Conservation (phyloP, 2,797 vertebrate genomes). For the Danio jaintianensis region DNA sequence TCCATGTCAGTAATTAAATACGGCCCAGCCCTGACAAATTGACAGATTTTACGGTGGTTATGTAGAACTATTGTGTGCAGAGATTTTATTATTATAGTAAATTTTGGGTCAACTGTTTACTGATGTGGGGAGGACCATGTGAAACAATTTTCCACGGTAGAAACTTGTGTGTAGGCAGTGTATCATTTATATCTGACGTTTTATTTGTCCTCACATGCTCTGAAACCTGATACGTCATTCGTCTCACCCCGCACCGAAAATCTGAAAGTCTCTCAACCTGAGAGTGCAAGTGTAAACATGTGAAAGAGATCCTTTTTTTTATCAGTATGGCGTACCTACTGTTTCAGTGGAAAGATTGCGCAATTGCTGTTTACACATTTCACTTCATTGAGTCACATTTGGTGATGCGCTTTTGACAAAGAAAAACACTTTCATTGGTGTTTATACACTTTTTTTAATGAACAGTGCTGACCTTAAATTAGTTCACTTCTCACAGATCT, state of each 20-base stretch:
- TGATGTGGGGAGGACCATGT: neutral
- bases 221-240: neutral
- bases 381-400: neutral
- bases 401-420: no score
- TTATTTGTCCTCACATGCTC: neutral
- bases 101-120: neutral
- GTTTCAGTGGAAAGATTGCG: neutral
- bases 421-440: no score
- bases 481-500: no score
- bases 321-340: fast-evolving
- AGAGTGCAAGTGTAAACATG: neutral
- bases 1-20: no score
- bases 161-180: no score
- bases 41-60: no score
- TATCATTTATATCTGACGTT: no score
- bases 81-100: no score
- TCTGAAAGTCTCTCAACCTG: neutral
- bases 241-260: neutral
- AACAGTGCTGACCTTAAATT: no score
- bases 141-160: neutral
- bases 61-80: no score
- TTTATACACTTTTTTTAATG: no score
- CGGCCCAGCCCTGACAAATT: no score
- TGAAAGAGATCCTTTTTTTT: neutral
- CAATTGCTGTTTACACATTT: neutral